Evolutionary conservation across 1,140 invertebrate genomes (phyloP), one percentile per base, ranked within the genome.

Genomic region (Drosophila navojoa): DNA sequence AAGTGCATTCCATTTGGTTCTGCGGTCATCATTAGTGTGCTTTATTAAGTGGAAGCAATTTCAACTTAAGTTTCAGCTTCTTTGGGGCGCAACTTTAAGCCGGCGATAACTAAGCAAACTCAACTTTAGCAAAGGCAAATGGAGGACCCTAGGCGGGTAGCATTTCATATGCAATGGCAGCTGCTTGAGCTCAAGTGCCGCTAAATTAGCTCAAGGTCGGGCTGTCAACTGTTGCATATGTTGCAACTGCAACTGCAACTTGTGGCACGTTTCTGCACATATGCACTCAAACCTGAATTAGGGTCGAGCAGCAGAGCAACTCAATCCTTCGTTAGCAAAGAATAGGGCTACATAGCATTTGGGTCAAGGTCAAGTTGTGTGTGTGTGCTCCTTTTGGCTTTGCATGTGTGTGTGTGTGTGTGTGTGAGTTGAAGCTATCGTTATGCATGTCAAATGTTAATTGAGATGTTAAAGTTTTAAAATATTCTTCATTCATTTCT

Each of bases 21-120:
- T 86, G 82, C 81, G 82, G 82, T 86, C 82, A 86, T 86, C 82
- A 86, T 86, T 86, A 86, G 82, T 86, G 79, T 86, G 82, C 79
- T 86, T 87, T 86, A 86, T 86, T 86, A 87, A 86, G 82, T 86
- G 82, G 84, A 86, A 86, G 79, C 70, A 81, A 78, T 76, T 71
- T 61, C 70, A 78, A 76, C 71, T 71, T 61, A 57, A 49, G 52
- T 63, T 27, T 45, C 15, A 9, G 50, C 16, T 47, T 44, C 62
- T 68, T 55, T 45, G 32, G 16, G 38, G 42, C 35, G 32, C 38
- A 22, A 32, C 78, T 77, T 77, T 60, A 77, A 68, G 66, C 60
- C 49, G 9, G 45, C 45, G 22, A 45, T 54, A 66, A 55, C 62
- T 42, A 59, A 45, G 57, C 57, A 59, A 25, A 66, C 38, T 50